Evolutionary conservation across 2,888 invertebrate species (phyloP).

Genomic region (Cheilosia variabilis): DNA sequence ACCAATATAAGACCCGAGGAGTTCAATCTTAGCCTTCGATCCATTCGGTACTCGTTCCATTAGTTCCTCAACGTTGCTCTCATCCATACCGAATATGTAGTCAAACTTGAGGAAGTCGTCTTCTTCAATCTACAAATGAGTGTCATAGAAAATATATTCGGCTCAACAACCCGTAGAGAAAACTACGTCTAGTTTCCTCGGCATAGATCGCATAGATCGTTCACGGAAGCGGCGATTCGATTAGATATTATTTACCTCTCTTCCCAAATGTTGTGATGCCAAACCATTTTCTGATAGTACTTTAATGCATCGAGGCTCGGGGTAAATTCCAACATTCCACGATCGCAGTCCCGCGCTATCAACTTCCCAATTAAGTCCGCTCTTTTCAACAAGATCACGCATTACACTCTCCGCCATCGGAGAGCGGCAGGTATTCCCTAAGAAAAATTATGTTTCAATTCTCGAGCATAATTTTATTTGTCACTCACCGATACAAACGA

Average conservation of each 20-base stretch:
- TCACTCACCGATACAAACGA: conserved; percentile 81
- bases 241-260: conserved; percentile 82
- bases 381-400: conserved; percentile 80
- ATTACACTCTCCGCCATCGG: conserved; percentile 97
- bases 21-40: conserved; percentile 88
- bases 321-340: conserved; percentile 92
- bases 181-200: too few species aligned
- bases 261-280: conserved; percentile 86
- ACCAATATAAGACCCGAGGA: conserved; percentile 93
- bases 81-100: conserved; percentile 97
- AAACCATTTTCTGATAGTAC: conserved; percentile 86
- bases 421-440: conserved; percentile 97
- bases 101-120: conserved; percentile 92
- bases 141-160: neutral
- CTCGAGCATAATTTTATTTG: neutral
- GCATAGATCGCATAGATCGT: neutral
- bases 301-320: conserved; percentile 88
- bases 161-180: too few species aligned
- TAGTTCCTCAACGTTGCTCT: conserved; percentile 90
- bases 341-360: conserved; percentile 95
- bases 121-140: conserved; percentile 86
- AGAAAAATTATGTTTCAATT: neutral
- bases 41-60: conserved; percentile 85
- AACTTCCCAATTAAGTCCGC: conserved; percentile 88
- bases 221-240: too few species aligned